These are phyloP conservation scores for Procambarus virginalis DNA, from an alignment of 1,140 invertebrate genomes.

Conservation along the genomic window DNA sequence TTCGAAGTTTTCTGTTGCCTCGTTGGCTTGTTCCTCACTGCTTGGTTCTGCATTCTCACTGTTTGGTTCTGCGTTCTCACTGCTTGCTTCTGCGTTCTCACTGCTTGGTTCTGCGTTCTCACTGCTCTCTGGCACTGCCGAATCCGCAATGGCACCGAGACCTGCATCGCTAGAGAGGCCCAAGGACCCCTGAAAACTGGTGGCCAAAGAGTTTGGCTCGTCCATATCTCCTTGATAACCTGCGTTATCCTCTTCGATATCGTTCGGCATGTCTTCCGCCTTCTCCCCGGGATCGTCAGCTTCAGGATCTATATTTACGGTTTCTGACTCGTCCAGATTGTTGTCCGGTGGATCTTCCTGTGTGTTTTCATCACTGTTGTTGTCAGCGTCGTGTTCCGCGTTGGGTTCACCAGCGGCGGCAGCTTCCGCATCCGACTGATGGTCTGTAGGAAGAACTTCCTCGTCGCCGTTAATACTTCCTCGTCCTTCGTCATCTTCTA, in stretches of 20 bases:
- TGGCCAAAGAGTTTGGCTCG: conserved; percentile 36
- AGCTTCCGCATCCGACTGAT: neutral
- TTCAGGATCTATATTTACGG: neutral
- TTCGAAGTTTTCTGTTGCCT: neutral
- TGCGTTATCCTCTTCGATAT: neutral
- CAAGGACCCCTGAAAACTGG: conserved; percentile 17
- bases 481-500: conserved; percentile 35
- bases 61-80: neutral
- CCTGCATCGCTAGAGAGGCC: neutral
- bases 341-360: neutral
- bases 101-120: neutral
- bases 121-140: neutral
- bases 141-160: neutral
- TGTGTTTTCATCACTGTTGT: neutral
- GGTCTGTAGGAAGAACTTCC: neutral
- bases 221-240: conserved; percentile 49
- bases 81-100: neutral
- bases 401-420: neutral
- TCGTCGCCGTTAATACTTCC: conserved; percentile 40
- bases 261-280: neutral
- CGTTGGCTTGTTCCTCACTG: conserved; percentile 1
- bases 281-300: neutral
- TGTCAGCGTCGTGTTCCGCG: neutral
- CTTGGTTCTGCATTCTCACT: neutral
- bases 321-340: neutral